These are phyloP conservation scores for Lutjanus erythropterus DNA, from an alignment of 2,113 vertebrate species.

Conservation along the genomic window DNA sequence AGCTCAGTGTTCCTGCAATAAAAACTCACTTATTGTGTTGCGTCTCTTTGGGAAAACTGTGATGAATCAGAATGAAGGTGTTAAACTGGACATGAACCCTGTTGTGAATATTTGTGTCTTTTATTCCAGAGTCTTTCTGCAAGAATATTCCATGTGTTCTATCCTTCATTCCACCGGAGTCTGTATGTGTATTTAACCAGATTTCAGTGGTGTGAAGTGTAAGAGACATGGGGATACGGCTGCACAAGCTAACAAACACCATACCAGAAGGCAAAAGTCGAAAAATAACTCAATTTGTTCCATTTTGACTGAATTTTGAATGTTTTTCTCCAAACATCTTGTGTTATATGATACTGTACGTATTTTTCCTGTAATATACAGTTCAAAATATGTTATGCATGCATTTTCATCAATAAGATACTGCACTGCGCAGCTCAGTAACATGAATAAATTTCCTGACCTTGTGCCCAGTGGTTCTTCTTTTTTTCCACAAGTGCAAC, in stretches of 20 bases:
- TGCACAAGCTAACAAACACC: conserved; percentile 15
- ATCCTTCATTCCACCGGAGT: conserved; percentile 99
- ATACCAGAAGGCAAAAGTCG: conserved; percentile 4
- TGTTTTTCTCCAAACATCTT: too few relatives aligned
- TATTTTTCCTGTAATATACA: background rate
- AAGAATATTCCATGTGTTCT: conserved; percentile 89
- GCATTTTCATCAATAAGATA: conserved; percentile 22
- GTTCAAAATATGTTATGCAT: background rate
- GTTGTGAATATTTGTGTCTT: conserved; percentile 24
- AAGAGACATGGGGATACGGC: conserved; percentile 91
- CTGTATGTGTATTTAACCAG: conserved; percentile 94
- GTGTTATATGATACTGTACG: background rate
- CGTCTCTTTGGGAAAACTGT: conserved; percentile 8
- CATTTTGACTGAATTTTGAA: background rate
- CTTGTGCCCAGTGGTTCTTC: conserved; percentile 38
- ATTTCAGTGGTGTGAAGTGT: conserved; percentile 99
- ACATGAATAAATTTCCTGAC: conserved; percentile 70
- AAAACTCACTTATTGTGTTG: conserved; percentile 39
- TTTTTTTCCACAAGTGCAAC: conserved; percentile 58
- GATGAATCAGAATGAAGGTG: conserved; percentile 12
- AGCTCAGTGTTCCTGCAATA: conserved; percentile 26
- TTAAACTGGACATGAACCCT: background rate
- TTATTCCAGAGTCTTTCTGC: conserved; percentile 43
- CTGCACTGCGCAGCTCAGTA: conserved; percentile 18
- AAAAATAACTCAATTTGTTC: conserved; percentile 7